These are phyloP conservation scores for Luffia ferchaultella DNA, from an alignment of 2,888 invertebrate species.

Conservation along the genomic window DNA sequence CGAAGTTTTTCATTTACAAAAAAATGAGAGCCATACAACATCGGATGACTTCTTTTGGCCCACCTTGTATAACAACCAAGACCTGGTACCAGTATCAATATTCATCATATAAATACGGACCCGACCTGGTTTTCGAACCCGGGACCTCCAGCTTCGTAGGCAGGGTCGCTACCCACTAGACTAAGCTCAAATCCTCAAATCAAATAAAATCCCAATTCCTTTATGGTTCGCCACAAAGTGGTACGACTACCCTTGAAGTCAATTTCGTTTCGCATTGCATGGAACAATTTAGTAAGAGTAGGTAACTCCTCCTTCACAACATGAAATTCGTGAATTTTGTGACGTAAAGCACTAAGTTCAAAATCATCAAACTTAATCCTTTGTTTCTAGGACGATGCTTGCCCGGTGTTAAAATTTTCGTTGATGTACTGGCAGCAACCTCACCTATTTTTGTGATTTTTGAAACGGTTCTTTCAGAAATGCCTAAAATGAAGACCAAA, in stretches of 20 bases:
- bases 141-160: too few species aligned
- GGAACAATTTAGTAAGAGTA: not conserved
- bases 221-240: conserved; percentile 9
- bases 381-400: conserved; percentile 4
- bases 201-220: conserved; percentile 11
- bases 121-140: too few species aligned
- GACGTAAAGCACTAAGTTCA: not conserved
- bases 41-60: too few species aligned
- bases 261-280: conserved; percentile 7
- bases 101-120: too few species aligned
- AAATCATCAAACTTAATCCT: not conserved
- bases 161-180: too few species aligned
- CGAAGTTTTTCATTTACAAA: too few species aligned
- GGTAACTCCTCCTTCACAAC: not conserved
- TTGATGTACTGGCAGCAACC: not conserved
- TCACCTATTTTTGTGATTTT: conserved; percentile 4
- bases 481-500: not conserved
- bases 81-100: too few species aligned
- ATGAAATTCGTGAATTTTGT: not conserved
- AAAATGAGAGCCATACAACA: too few species aligned
- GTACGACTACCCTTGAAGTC: conserved; percentile 11
- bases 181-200: too few species aligned
- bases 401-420: conserved; percentile 4
- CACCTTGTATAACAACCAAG: too few species aligned
- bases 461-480: not conserved